phyloP scores from a whole-genome alignment of 2,888 invertebrate genomes.

The Rhagonycha lutea region DNA sequence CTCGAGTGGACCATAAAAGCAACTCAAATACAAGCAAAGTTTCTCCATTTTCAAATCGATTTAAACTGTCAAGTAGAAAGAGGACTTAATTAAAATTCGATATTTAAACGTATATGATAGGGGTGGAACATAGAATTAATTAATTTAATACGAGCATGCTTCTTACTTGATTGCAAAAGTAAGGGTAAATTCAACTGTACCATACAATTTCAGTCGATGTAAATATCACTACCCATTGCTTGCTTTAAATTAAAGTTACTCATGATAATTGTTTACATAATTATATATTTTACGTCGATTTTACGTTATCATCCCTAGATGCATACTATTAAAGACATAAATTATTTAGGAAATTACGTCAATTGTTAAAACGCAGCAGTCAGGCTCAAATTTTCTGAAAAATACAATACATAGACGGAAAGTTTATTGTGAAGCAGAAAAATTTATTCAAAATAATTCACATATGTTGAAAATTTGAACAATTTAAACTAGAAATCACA shows the following conservation, averaged over 20 bases:
- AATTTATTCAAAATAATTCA: neutral
- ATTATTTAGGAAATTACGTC: neutral
- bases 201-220: neutral
- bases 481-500: neutral
- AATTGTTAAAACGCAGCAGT: neutral
- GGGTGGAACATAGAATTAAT: neutral
- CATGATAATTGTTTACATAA: neutral
- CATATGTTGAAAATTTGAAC: neutral
- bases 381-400: neutral
- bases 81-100: neutral
- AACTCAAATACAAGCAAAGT: slow-evolving; percentile 20
- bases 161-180: neutral
- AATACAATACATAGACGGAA: too few species aligned
- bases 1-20: slow-evolving; percentile 27
- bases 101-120: neutral
- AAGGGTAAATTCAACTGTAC: neutral
- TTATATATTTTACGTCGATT: too few species aligned
- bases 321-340: neutral
- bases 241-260: too few species aligned
- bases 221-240: neutral
- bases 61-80: neutral
- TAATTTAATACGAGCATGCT: neutral
- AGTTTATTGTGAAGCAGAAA: neutral
- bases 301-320: too few species aligned
- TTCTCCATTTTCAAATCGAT: slow-evolving; percentile 23